Evolutionary conservation across 2,113 vertebrate species (phyloP).

Genomic region (Holacanthus passer): DNA sequence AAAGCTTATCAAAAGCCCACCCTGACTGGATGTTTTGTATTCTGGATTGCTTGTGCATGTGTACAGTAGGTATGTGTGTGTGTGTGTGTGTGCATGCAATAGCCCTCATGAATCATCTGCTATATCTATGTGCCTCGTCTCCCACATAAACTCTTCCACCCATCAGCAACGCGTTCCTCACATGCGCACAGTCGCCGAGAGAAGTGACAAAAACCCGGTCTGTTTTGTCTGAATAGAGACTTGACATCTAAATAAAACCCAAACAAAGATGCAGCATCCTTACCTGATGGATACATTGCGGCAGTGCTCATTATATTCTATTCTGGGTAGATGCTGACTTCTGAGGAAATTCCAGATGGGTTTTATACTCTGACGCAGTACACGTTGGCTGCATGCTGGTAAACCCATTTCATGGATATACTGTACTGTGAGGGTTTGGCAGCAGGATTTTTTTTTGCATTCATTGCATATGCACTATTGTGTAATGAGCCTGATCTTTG

Average conservation of each 20-base stretch:
- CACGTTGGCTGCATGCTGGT: conserved; percentile 43
- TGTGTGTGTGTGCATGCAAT: not conserved
- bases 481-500: conserved; percentile 45
- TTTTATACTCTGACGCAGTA: conserved; percentile 54
- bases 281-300: conserved; percentile 62
- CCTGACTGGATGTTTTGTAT: conserved; percentile 31
- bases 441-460: conserved; percentile 35
- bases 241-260: conserved; percentile 67
- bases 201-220: conserved; percentile 48
- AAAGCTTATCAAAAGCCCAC: conserved; percentile 21
- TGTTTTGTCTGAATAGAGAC: conserved; percentile 62
- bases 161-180: conserved; percentile 27
- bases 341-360: conserved; percentile 66
- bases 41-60: conserved; percentile 6
- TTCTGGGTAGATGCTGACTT: conserved; percentile 67
- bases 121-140: conserved; percentile 46
- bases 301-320: conserved; percentile 70
- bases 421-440: conserved; percentile 46
- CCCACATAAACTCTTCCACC: conserved; percentile 38
- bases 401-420: conserved; percentile 68
- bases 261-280: conserved; percentile 49
- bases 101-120: conserved; percentile 52
- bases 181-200: conserved; percentile 12
- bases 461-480: conserved; percentile 34
- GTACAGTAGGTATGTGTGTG: conserved; percentile 2